Evolutionary conservation across 2,888 invertebrate species (phyloP).

Genomic region (Endotricha flammealis): DNA sequence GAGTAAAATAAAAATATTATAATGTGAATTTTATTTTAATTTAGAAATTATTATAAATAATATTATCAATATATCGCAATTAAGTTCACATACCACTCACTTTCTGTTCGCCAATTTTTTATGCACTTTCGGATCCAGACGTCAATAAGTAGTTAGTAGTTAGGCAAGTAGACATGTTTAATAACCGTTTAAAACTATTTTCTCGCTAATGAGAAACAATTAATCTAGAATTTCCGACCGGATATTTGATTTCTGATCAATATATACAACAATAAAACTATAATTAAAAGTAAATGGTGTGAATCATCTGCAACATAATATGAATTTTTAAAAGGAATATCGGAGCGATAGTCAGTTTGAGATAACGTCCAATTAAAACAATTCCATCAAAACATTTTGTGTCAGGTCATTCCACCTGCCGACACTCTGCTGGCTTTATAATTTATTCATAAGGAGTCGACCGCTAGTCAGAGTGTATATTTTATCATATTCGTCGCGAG

Average conservation of each 20-base stretch:
- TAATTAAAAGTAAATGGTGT: constrained; percentile 59
- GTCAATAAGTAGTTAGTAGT: too few relatives aligned
- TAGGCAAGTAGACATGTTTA: too few relatives aligned
- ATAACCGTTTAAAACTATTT: not conserved
- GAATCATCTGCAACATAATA: constrained; percentile 61
- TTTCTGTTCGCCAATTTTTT: too few relatives aligned
- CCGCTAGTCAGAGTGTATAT: constrained; percentile 33
- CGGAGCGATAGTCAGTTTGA: constrained; percentile 56
- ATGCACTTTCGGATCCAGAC: too few relatives aligned
- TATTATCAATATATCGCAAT: too few relatives aligned
- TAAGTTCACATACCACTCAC: too few relatives aligned
- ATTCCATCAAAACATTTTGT: constrained; percentile 78
- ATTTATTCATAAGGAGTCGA: constrained; percentile 72
- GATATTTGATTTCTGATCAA: constrained; percentile 60
- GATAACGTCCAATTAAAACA: constrained; percentile 77
- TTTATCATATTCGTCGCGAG: constrained; percentile 18
- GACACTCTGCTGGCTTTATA: constrained; percentile 39
- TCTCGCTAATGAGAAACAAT: constrained; percentile 36
- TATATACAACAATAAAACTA: constrained; percentile 34
- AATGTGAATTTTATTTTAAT: too few relatives aligned
- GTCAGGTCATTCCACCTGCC: constrained; percentile 78
- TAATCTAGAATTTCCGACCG: constrained; percentile 39
- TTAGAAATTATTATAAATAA: too few relatives aligned
- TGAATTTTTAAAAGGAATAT: constrained; percentile 64
- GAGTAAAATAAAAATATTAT: too few relatives aligned